Conservation (phyloP, 1,140 invertebrate genomes). For the Ridgeia piscesae region DNA sequence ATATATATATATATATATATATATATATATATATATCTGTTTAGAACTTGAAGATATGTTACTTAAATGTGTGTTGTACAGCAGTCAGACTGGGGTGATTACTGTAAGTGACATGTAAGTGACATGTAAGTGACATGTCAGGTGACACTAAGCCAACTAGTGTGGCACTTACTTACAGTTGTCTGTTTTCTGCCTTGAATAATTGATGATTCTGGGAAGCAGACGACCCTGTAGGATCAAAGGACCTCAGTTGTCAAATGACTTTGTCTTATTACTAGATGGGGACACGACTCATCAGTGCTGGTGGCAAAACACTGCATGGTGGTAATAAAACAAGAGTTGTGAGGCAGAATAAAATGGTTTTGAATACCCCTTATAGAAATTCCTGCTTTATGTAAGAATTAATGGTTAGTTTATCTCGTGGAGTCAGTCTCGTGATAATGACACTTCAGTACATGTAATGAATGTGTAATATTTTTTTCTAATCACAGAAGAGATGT, state of each 20-base stretch:
- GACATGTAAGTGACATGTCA: background rate
- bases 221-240: background rate
- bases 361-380: constrained; percentile 29
- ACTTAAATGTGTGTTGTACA: background rate
- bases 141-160: background rate
- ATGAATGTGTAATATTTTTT: too few relatives aligned
- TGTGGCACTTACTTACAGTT: background rate
- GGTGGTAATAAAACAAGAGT: background rate
- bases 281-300: background rate
- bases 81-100: background rate
- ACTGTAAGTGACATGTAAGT: background rate
- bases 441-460: background rate
- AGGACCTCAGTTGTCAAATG: background rate
- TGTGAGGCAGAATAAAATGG: constrained; percentile 11
- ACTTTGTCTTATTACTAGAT: background rate
- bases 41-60: background rate
- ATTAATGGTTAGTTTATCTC: background rate
- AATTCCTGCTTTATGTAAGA: constrained; percentile 9
- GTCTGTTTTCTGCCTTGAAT: background rate
- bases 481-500: too few relatives aligned
- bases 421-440: background rate
- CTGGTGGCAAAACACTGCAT: background rate
- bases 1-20: background rate
- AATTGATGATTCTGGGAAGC: background rate
- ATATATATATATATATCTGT: background rate